Evolutionary conservation across 1,140 invertebrate species (phyloP), one percentile per base, ranked within the genome.

Genomic region (Papilio aristodemus): DNA sequence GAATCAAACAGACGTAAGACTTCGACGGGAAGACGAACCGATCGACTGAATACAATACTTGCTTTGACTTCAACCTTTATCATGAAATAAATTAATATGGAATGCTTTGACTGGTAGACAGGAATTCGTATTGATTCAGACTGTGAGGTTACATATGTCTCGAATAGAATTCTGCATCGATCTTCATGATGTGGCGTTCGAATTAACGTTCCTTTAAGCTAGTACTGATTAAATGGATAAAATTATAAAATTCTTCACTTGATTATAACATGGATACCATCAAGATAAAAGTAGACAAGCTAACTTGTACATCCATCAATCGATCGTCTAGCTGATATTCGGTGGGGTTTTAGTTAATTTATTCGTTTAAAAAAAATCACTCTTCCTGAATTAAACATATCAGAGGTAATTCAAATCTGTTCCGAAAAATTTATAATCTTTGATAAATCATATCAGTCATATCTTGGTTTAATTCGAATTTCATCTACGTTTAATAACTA

Each of bases 1-100:
- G 46, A 54, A 54, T 54, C 46, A 54, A 54, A 54, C 19, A 54
- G 46, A 46, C 7, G 43, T 7, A 46, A 19, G 14, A 46, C 9
- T 8, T 46, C 11, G 17, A 19, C 46, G 46, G 19, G 9, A 54
- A 54, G 8, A 19, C 22, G 46, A 22, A 54, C 46, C 46, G 46
- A 22, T 54, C 17, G 17, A 54, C 19, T 54, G 46, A 54, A 43
- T 43, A n/a, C 5, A 43, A n/a, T n/a, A 54, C 2, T 54, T 9
- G 46, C 46, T 54, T 54, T 54, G 46, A 22, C 46, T 54, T 46
- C 0, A 19, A 22, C 5, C 2, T 19, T 46, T 46, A 17, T 46
- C 17, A 46, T 14, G 1, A 46, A 46, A 46, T 46, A 10, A 19
- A 46, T 46, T 46, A 46, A 46, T 46, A 46, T 19, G 1, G 14